phyloP scores from a whole-genome alignment of 2,797 vertebrate species.

The Ctenosaura bakeri region DNA sequence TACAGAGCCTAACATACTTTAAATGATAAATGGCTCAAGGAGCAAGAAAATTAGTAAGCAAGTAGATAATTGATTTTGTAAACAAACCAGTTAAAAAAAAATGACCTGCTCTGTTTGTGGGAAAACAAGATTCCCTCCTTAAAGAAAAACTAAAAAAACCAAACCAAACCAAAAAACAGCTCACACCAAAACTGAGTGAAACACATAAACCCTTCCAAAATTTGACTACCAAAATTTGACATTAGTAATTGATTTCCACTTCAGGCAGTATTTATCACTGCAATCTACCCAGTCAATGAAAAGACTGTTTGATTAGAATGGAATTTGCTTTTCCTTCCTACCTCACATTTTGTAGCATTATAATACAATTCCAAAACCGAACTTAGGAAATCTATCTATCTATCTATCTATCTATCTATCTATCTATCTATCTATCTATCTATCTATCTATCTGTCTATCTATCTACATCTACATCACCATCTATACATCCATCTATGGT shows the following conservation, averaged over 20 bases:
- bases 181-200: not conserved
- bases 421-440: too few species aligned
- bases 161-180: too few species aligned
- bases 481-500: too few species aligned
- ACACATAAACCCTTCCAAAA: not conserved
- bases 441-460: too few species aligned
- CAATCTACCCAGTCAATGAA: slow-evolving; percentile 28
- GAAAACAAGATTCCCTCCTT: slow-evolving; percentile 36
- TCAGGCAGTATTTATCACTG: slow-evolving; percentile 13
- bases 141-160: not conserved
- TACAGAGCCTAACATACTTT: slow-evolving; percentile 60
- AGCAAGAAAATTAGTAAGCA: slow-evolving; percentile 67
- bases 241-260: slow-evolving; percentile 41
- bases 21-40: slow-evolving; percentile 66
- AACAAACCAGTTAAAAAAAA: slow-evolving; percentile 54
- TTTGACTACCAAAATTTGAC: slow-evolving; percentile 47
- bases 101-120: slow-evolving; percentile 53
- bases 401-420: too few species aligned
- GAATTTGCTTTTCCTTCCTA: not conserved
- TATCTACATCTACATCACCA: too few species aligned
- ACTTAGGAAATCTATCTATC: not conserved
- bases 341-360: slow-evolving; percentile 13
- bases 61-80: slow-evolving; percentile 65
- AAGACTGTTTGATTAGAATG: slow-evolving; percentile 21
- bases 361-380: not conserved